Percentiles rank a stretch among this genome's conserved stretches.
phyloP scores from a whole-genome alignment of 2,797 vertebrate species.

The Chloroceryle inda region DNA sequence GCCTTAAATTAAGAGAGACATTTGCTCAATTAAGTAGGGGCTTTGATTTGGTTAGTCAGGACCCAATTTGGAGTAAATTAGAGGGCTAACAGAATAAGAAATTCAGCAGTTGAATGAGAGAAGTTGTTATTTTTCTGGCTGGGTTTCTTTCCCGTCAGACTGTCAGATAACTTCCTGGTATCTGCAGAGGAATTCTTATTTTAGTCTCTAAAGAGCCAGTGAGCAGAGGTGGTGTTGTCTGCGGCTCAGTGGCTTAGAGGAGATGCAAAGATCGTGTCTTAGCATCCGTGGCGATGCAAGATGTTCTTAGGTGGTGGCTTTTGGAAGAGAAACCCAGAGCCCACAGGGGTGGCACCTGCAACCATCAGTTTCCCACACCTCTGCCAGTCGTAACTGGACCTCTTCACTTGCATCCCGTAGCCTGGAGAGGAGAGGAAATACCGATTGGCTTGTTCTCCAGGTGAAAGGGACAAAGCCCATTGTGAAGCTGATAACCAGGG shows the following conservation, averaged over 20 bases:
- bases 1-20: constrained; percentile 57
- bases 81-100: constrained; percentile 29
- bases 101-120: neutral
- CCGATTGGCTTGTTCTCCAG: neutral
- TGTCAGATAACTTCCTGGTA: constrained; percentile 33
- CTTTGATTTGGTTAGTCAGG: constrained; percentile 61
- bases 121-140: constrained; percentile 23
- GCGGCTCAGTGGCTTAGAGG: neutral
- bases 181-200: neutral
- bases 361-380: neutral
- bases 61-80: constrained; percentile 49
- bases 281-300: neutral
- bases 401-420: neutral
- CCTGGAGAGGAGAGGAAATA: neutral
- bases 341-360: neutral
- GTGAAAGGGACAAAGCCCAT: neutral
- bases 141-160: constrained; percentile 10
- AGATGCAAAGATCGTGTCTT: neutral
- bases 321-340: neutral
- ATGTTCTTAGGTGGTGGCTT: neutral
- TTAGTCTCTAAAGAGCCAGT: neutral
- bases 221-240: neutral
- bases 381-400: neutral
- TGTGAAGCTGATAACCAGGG: constrained; percentile 16
- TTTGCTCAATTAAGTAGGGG: constrained; percentile 55